These are phyloP conservation scores for Myotis pilosus DNA, from an alignment of 2,797 vertebrate genomes.

Conservation along the genomic window DNA sequence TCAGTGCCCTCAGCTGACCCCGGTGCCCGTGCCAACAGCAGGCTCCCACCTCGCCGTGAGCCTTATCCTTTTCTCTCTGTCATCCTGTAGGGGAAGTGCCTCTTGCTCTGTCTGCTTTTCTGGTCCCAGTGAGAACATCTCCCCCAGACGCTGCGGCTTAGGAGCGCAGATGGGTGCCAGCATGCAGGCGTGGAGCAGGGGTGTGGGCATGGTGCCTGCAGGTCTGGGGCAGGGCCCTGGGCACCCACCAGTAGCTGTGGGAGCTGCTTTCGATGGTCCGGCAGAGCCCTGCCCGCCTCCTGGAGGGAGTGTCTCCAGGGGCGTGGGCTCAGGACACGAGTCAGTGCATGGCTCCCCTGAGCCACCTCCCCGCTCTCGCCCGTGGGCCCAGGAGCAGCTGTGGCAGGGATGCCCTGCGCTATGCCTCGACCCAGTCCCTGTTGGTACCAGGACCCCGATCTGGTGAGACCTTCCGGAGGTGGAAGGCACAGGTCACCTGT, in stretches of 20 bases:
- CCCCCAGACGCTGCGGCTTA: background rate
- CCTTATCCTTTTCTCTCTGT: background rate
- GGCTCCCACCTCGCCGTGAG: background rate
- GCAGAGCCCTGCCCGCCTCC: background rate
- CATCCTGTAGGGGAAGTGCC: background rate
- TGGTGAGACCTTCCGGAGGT: background rate
- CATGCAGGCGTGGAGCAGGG: too few species aligned
- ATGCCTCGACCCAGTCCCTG: background rate
- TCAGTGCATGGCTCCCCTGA: too few species aligned
- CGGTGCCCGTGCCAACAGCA: too few species aligned
- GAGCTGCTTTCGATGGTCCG: background rate
- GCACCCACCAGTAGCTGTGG: background rate
- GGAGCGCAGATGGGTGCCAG: too few species aligned
- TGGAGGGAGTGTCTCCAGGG: background rate
- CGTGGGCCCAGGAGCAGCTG: background rate
- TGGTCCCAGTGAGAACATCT: background rate
- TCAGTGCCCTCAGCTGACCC: too few species aligned
- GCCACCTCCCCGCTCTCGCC: background rate
- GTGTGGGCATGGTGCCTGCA: too few species aligned
- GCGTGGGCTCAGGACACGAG: rapidly evolving
- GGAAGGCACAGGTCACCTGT: background rate
- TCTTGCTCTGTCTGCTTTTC: background rate
- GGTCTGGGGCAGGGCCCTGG: background rate
- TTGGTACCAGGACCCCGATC: background rate
- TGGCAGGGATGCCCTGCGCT: background rate